Base-by-base conservation (phyloP, 2,113 vertebrate genomes). In the Hassar affinis region DNA sequence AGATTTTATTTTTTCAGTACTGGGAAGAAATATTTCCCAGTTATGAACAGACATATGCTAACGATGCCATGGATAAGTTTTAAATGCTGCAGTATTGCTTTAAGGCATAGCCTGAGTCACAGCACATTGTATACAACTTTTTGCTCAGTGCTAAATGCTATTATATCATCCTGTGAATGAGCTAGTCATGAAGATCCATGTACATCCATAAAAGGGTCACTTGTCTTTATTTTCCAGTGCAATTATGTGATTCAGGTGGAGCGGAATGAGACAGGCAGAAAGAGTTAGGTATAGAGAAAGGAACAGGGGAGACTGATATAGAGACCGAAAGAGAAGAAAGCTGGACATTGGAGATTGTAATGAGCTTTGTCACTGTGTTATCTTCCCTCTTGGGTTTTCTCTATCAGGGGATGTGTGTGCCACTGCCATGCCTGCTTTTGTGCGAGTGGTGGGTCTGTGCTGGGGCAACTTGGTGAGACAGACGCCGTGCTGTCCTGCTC, bases 361-460 rank as follows among this genome's bases (percentile, higher is more conserved):
- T 92, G 71, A 92, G 89, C 85, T 89, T 83, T 90, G 88, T 90
- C 87, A 77, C 84, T 83, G 51, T 89, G 81, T 93, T 93, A 92
- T 94, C 91, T 88, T 81, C 22, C 72, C 89, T 92, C 90, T 93
- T 88, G 87, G 87, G 90, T 93, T 93, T 93, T 90, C 89, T 93
- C 30, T 91, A 92, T 92, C 90, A 79, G 54, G 71, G 84, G 90
- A 77, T 77, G 88, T 89, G 87, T 89, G 87, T 82, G 84, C 87
- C 88, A 62, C 66, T 72, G 45, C 76, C 77, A 42, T 35, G 62
- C 49, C 74, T 66, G 79, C 52, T 47, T 78, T 61, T 64, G 90
- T 86, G 88, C 87, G 87, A 71, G 86, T 66, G 68, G 56, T 30
- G 38, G 81, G 66, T 80, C 47, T 88, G 85, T 78, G 86, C 82